A percentile compares a stretch with the other conserved stretches of the same genome.
phyloP scores from a whole-genome alignment of 2,113 vertebrate genomes.

The Nycticebus coucang region DNA sequence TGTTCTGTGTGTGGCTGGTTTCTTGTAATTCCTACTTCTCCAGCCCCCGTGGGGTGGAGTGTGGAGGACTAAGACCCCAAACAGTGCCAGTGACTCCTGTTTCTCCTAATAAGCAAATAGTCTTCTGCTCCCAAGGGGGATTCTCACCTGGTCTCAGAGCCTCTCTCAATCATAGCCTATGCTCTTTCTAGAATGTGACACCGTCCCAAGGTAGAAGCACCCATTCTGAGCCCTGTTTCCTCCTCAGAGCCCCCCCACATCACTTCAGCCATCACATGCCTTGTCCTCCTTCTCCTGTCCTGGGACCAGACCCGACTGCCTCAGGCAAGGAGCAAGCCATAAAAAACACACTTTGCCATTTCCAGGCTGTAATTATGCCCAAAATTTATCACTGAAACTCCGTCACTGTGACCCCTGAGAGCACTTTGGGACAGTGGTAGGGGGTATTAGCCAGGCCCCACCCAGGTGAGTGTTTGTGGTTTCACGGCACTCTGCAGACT shows the following conservation, averaged over 20 bases:
- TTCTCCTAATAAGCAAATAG: not conserved
- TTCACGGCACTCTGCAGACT: not conserved
- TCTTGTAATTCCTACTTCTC: too few relatives aligned
- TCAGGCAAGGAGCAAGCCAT: not conserved
- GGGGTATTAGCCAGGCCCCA: not conserved
- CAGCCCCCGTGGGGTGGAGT: not conserved
- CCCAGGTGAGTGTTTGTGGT: fast-evolving
- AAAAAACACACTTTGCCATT: fast-evolving
- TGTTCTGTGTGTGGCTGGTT: not conserved
- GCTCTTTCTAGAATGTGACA: not conserved
- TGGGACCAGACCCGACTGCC: not conserved
- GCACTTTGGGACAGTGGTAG: fast-evolving
- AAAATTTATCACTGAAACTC: not conserved
- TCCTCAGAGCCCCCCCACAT: too few relatives aligned
- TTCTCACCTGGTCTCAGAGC: fast-evolving
- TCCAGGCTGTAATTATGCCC: not conserved
- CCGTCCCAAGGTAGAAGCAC: fast-evolving
- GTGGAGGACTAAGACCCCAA: not conserved
- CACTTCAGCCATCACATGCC: not conserved
- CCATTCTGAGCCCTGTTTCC: too few relatives aligned
- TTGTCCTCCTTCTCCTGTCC: too few relatives aligned
- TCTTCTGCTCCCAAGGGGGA: not conserved
- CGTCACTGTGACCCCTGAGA: too few relatives aligned
- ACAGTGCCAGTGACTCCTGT: fast-evolving
- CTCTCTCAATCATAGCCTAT: not conserved